Evolutionary conservation across 2,113 vertebrate genomes (phyloP).

Genomic region (Ailuropoda melanoleuca): DNA sequence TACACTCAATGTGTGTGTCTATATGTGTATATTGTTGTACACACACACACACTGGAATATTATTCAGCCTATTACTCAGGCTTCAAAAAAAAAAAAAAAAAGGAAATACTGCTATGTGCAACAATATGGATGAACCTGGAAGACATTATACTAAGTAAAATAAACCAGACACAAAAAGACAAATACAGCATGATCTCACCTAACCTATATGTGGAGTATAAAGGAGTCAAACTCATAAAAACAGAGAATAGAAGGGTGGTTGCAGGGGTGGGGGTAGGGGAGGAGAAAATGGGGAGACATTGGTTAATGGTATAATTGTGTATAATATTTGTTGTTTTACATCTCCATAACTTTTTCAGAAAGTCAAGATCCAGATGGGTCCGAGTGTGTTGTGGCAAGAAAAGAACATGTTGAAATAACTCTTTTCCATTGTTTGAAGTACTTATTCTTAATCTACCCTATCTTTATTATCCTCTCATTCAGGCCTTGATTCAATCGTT

Average conservation of each 20-base stretch:
- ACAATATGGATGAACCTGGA: neutral
- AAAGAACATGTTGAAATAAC: neutral
- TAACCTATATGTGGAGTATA: neutral
- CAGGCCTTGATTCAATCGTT: constrained; percentile 13
- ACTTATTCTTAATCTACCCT: neutral
- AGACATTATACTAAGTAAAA: neutral
- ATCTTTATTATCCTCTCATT: neutral
- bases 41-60: neutral
- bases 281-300: neutral
- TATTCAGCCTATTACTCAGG: neutral
- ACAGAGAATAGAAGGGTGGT: neutral
- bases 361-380: neutral
- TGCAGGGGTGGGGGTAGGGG: neutral
- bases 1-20: neutral
- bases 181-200: neutral
- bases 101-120: neutral
- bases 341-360: neutral
- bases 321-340: neutral
- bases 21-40: neutral
- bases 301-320: neutral
- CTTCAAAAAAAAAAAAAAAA: neutral
- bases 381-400: neutral
- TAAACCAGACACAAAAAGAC: neutral
- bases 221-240: neutral
- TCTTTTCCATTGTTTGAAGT: neutral